These are phyloP conservation scores for Caenorhabditis japonica DNA, from an alignment of 2,888 invertebrate species.

Conservation along the genomic window DNA sequence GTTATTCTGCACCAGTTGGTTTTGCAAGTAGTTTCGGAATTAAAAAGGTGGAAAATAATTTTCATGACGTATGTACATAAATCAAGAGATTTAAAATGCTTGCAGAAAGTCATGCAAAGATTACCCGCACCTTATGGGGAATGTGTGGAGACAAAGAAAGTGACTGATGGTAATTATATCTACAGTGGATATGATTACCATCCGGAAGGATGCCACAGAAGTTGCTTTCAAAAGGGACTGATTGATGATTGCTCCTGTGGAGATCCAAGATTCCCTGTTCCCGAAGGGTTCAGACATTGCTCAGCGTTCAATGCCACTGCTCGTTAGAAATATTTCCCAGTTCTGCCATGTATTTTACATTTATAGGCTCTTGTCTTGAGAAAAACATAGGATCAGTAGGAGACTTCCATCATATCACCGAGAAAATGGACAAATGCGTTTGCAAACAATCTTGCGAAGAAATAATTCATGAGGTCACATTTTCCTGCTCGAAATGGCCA, in stretches of 20 bases:
- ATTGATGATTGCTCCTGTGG: constrained; percentile 66
- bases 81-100: constrained; percentile 1
- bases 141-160: constrained; percentile 55
- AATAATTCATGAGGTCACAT: constrained; percentile 62
- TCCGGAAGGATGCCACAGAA: constrained; percentile 68
- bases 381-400: constrained; percentile 62
- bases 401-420: constrained; percentile 68
- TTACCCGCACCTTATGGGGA: constrained; percentile 64
- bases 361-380: constrained; percentile 62
- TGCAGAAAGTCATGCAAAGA: constrained; percentile 65
- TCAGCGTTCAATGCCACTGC: constrained; percentile 68
- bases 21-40: constrained; percentile 67
- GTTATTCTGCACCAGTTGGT: constrained; percentile 68
- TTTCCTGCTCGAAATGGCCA: constrained; percentile 68
- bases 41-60: constrained; percentile 56
- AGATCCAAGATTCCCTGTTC: constrained; percentile 67
- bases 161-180: constrained; percentile 53
- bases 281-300: constrained; percentile 56
- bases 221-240: constrained; percentile 66
- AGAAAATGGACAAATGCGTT: constrained; percentile 61
- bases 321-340: constrained; percentile 42
- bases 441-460: constrained; percentile 66
- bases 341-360: background rate
- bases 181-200: constrained; percentile 65
- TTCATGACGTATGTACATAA: constrained; percentile 19